phyloP scores from a whole-genome alignment of 2,888 invertebrate genomes.

The Poecilus cupreus region DNA sequence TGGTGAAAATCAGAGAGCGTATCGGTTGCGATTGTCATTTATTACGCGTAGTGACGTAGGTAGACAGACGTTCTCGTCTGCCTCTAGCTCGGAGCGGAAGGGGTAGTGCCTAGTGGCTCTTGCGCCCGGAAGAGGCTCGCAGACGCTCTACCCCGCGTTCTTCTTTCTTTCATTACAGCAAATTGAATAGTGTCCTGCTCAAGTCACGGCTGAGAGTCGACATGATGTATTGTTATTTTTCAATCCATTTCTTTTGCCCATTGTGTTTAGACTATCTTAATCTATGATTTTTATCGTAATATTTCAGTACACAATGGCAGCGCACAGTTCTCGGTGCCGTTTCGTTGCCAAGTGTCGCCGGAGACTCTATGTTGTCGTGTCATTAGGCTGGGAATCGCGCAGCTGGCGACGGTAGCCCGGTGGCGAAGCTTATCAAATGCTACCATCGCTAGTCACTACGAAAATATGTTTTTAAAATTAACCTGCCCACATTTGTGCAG shows the following conservation, averaged over 20 bases:
- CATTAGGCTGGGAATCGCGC: constrained; percentile 40
- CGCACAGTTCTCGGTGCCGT: constrained; percentile 49
- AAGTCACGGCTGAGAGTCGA: constrained; percentile 55
- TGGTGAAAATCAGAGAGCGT: constrained; percentile 19
- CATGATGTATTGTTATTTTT: constrained; percentile 65
- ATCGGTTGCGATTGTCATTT: constrained; percentile 25
- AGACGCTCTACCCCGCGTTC: background rate
- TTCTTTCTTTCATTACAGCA: constrained; percentile 43
- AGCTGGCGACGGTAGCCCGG: constrained; percentile 54
- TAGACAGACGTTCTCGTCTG: constrained; percentile 18
- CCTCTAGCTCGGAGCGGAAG: background rate
- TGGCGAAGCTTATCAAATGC: constrained; percentile 54
- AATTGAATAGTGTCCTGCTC: constrained; percentile 55
- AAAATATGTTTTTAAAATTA: constrained; percentile 71
- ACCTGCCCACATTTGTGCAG: constrained; percentile 63
- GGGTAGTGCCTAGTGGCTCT: too few relatives aligned
- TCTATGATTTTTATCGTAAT: constrained; percentile 72
- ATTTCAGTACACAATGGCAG: constrained; percentile 71
- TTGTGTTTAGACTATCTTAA: constrained; percentile 68
- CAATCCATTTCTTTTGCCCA: constrained; percentile 67
- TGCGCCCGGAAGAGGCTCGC: constrained; percentile 16
- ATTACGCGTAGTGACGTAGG: constrained; percentile 17
- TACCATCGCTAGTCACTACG: constrained; percentile 54
- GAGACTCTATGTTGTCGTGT: background rate
- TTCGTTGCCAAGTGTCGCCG: constrained; percentile 39